Evolutionary conservation across 2,888 invertebrate species (phyloP), one percentile per base, ranked within the genome.

Genomic region (Archips crataeganus): DNA sequence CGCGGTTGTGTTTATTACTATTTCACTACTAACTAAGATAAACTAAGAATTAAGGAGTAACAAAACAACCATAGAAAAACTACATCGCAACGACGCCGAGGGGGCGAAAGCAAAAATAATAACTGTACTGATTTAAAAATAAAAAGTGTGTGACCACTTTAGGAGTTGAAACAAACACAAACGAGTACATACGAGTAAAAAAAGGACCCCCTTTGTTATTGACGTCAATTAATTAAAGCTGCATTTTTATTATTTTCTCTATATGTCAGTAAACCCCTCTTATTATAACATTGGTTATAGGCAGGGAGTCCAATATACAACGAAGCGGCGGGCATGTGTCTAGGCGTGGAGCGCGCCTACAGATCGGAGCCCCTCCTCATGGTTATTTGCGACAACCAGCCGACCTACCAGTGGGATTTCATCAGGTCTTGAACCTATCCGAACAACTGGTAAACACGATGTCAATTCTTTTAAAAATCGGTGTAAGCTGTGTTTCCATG

Each of bases 321-420:
- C 85, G 95, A 97, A 81, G 98, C 98, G 23, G 96, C 97, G 6
- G 98, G 98, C 0, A 97, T 97, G 78, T 98, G 98, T 83, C 90
- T 98, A 45, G 97, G 97, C 15, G 97, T 93, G 0, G 93, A 94
- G 10, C 85, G 91, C 0, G 81, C 88, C 0, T 85, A 85, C 70
- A 82, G 91, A 1, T 81, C 82, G 1, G 93, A 94, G 70, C 87
- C 87, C 0, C 57, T 95, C 2, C 81, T 93, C 0, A 89, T 95
- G 90, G 93, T 93, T 0, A 94, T 95, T 4, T 95, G 95, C 78
- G 87, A 93, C 80, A 90, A 87, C 77, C 86, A 88, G 34, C 81
- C 86, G 0, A 90, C 85, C 1, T 94, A 94, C 79, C 91, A 94
- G 70, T 95, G 95, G 95, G 94, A 95, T 74, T 91, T 94, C 75